Evolutionary conservation across 2,113 vertebrate species (phyloP).

Genomic region (Salminus brasiliensis): DNA sequence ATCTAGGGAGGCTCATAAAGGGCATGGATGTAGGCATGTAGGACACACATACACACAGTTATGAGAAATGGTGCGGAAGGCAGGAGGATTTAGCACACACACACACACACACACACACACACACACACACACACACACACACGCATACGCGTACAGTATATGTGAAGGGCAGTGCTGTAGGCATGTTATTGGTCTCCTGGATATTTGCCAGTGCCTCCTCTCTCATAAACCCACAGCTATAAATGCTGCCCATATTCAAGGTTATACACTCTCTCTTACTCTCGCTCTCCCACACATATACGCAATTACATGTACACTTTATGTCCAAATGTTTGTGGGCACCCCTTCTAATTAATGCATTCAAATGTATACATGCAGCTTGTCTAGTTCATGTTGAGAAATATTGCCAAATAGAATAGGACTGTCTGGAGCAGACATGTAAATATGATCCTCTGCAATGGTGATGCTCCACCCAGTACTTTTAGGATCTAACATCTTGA

Average conservation of each 20-base stretch:
- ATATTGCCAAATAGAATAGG: too few relatives aligned
- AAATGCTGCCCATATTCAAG: slow-evolving; percentile 19
- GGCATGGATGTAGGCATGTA: slow-evolving; percentile 26
- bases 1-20: slow-evolving; percentile 19
- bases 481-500: too few relatives aligned
- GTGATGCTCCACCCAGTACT: too few relatives aligned
- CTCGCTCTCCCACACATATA: too few relatives aligned
- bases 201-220: neutral
- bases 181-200: slow-evolving; percentile 23
- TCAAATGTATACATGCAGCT: too few relatives aligned
- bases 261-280: neutral
- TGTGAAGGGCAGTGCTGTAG: slow-evolving; percentile 15
- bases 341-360: too few relatives aligned
- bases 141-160: neutral
- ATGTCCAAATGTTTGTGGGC: too few relatives aligned
- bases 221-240: neutral
- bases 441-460: too few relatives aligned
- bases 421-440: too few relatives aligned
- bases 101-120: slow-evolving; percentile 1
- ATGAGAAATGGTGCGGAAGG: neutral
- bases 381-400: too few relatives aligned
- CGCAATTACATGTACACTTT: too few relatives aligned
- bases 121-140: too few relatives aligned
- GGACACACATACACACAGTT: slow-evolving; percentile 24
- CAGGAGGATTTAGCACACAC: slow-evolving; percentile 24